Percentiles rank a stretch among this genome's conserved stretches.
These are phyloP conservation scores for Larimichthys polyactis DNA, from an alignment of 2,113 vertebrate species.

Conservation along the genomic window DNA sequence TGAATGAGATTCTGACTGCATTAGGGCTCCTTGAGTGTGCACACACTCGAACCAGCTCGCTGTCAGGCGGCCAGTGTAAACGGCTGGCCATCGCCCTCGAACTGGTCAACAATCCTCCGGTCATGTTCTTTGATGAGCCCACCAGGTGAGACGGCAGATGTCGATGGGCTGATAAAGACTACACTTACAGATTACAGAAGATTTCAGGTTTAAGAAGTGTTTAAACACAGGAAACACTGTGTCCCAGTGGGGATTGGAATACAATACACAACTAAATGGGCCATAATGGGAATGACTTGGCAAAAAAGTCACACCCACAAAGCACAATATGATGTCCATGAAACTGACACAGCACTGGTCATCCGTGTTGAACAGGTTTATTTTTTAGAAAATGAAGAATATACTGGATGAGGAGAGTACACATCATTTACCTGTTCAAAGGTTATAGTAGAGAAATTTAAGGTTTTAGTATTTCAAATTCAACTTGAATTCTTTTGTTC, in stretches of 20 bases:
- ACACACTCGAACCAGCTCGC: slow-evolving; percentile 90
- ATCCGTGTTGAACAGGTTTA: too few relatives aligned
- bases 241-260: neutral
- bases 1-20: slow-evolving; percentile 94
- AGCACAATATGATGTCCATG: too few relatives aligned
- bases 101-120: slow-evolving; percentile 96
- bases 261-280: neutral
- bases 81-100: slow-evolving; percentile 96
- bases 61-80: slow-evolving; percentile 96
- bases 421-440: too few relatives aligned
- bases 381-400: too few relatives aligned
- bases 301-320: too few relatives aligned
- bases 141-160: slow-evolving; percentile 88
- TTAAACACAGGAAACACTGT: neutral
- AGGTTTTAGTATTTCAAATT: too few relatives aligned
- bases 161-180: neutral
- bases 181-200: neutral
- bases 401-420: too few relatives aligned
- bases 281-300: too few relatives aligned
- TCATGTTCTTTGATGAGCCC: slow-evolving; percentile 99
- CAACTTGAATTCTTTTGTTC: neutral
- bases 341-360: too few relatives aligned
- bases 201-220: too few relatives aligned
- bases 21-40: slow-evolving; percentile 93
- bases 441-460: too few relatives aligned